Base-by-base conservation (phyloP, 2,113 vertebrate genomes). In the Amblyopsis rosae region DNA sequence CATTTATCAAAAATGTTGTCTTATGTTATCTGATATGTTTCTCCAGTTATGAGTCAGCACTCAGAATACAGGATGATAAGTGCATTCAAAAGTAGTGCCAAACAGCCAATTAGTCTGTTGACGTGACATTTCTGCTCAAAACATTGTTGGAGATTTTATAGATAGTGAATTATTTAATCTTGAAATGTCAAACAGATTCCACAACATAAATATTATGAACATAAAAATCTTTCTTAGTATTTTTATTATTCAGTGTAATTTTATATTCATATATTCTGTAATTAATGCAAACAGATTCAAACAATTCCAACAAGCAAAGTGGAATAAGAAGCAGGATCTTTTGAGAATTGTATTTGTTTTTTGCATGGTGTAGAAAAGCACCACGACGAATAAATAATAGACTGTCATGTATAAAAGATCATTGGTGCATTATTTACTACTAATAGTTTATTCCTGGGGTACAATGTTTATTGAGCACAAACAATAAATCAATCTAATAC, bases 361-460 rank as follows among this genome's bases (percentile, higher is more conserved):
- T 19, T 26, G 19, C 16, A 15, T 72, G 47, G 68, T 66, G 73
- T 46, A 62, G 19, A 62, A 68, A 72, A 70, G 53, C 51, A 62
- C 45, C 33, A 17, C 33, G 75, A 57, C 68, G 60, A 72, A 84
- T 85, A 82, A 80, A 79, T 77, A 68, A 86, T 77, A 63, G 60
- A 76, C 73, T 66, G 50, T 75, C 80, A 82, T 82, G 72, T 77
- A 80, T 86, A 79, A 86, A 75, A 69, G 19, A 84, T 80, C 53
- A 77, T 76, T 72, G 75, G 60, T 82, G 67, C 60, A 83, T 75
- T 79, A 82, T 82, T 82, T 60, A 81, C 65, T 6, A 59, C 69
- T 72, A 76, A 77, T 83, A 67, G 75, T 72, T 80, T 57, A 75
- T 83, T 88, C 51, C 60, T 41, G 64, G 76, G 58, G 60, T 76